Evolutionary conservation across 2,888 invertebrate species (phyloP).

Genomic region (Patella depressa): DNA sequence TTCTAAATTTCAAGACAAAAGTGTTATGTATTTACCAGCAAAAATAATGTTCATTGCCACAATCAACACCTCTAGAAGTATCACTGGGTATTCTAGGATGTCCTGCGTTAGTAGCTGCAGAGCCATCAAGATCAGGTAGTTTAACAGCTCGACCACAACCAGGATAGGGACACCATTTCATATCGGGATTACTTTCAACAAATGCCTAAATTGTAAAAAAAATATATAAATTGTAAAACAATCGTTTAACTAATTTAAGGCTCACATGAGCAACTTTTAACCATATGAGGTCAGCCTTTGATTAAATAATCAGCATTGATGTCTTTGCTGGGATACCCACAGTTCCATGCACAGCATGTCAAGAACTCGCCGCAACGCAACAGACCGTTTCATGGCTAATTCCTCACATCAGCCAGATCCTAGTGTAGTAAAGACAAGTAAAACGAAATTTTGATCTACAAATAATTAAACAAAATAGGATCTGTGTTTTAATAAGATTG

Average conservation of each 20-base stretch:
- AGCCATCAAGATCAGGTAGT: conserved; percentile 73
- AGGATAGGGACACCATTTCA: conserved; percentile 81
- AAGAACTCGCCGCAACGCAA: no score
- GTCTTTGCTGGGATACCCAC: no score
- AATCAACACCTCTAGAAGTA: conserved; percentile 77
- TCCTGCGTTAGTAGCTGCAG: conserved; percentile 18
- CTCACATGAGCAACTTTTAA: no score
- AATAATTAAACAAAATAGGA: no score
- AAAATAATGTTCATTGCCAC: conserved; percentile 81
- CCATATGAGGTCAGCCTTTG: no score
- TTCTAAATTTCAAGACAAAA: no score
- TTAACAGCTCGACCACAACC: conserved; percentile 79
- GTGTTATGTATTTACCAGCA: conserved; percentile 75
- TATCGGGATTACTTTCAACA: conserved; percentile 80
- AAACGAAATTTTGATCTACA: no score
- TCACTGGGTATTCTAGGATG: conserved; percentile 54
- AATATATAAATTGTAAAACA: not conserved
- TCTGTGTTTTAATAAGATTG: not conserved
- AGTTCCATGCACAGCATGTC: no score
- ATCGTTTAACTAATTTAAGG: not conserved
- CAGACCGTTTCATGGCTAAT: no score
- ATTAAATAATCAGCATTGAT: no score
- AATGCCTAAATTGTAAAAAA: conserved; percentile 74
- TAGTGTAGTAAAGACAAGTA: not conserved
- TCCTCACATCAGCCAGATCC: no score